These are phyloP conservation scores for Artibeus lituratus DNA, from an alignment of 2,797 vertebrate genomes.

Conservation along the genomic window DNA sequence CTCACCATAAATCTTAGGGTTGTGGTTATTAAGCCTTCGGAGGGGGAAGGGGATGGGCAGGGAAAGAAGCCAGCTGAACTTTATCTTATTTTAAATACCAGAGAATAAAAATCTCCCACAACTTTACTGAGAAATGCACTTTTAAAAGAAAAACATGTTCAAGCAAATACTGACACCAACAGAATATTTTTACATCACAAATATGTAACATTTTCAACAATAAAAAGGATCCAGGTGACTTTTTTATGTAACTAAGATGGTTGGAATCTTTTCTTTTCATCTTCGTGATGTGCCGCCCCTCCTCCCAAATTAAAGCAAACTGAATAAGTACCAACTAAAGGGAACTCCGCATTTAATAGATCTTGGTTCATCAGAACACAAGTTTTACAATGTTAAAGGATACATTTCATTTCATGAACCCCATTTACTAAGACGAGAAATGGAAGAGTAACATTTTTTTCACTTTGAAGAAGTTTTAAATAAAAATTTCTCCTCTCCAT, in stretches of 20 bases:
- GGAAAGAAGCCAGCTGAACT: constrained; percentile 68
- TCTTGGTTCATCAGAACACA: neutral
- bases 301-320: neutral
- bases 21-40: constrained; percentile 78
- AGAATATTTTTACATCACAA: constrained; percentile 26
- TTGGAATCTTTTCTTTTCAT: neutral
- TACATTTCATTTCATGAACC: neutral
- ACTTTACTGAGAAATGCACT: constrained; percentile 24
- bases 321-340: neutral
- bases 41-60: constrained; percentile 60
- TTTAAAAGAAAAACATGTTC: constrained; percentile 57
- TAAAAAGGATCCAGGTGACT: neutral
- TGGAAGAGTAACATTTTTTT: neutral
- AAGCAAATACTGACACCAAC: constrained; percentile 36
- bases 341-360: neutral
- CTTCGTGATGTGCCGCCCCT: neutral
- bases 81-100: constrained; percentile 74
- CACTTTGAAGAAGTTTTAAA: neutral
- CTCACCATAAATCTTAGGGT: constrained; percentile 81
- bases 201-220: neutral
- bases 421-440: neutral
- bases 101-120: constrained; percentile 53
- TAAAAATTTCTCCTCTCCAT: neutral
- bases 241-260: neutral
- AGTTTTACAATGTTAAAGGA: neutral